Conservation (phyloP, 2,797 vertebrate genomes). For the Sebastes diaconus region DNA sequence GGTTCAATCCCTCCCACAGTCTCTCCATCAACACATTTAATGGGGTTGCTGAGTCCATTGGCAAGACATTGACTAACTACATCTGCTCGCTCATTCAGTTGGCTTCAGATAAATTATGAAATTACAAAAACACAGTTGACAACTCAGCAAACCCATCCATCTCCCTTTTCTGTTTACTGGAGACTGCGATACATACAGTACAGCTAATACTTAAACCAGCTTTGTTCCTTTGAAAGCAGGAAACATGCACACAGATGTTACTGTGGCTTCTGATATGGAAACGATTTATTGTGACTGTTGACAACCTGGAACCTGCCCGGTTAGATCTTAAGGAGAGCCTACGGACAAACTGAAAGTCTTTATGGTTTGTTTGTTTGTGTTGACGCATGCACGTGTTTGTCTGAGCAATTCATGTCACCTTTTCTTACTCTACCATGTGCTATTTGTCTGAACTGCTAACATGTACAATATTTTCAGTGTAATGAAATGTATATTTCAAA, state of each 20-base stretch:
- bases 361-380: conserved; percentile 1
- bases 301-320: neutral
- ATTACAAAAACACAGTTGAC: conserved; percentile 18
- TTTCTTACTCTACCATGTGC: neutral
- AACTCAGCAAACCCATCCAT: conserved; percentile 11
- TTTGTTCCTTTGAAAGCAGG: neutral
- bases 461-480: conserved; percentile 1
- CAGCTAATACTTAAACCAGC: conserved; percentile 39
- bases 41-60: conserved; percentile 14
- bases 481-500: conserved; percentile 7
- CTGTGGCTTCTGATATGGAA: neutral
- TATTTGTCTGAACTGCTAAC: conserved; percentile 9
- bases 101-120: conserved; percentile 11
- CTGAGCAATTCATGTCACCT: neutral
- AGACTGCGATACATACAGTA: conserved; percentile 3
- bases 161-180: conserved; percentile 25
- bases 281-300: neutral
- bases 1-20: neutral
- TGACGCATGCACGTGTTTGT: conserved; percentile 31
- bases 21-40: conserved; percentile 9
- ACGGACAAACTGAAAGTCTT: neutral
- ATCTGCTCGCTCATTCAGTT: conserved; percentile 49
- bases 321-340: neutral
- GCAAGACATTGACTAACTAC: neutral
- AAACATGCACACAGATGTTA: conserved; percentile 36